Conservation (phyloP, 2,888 invertebrate species). For the Spisula subtruncata region DNA sequence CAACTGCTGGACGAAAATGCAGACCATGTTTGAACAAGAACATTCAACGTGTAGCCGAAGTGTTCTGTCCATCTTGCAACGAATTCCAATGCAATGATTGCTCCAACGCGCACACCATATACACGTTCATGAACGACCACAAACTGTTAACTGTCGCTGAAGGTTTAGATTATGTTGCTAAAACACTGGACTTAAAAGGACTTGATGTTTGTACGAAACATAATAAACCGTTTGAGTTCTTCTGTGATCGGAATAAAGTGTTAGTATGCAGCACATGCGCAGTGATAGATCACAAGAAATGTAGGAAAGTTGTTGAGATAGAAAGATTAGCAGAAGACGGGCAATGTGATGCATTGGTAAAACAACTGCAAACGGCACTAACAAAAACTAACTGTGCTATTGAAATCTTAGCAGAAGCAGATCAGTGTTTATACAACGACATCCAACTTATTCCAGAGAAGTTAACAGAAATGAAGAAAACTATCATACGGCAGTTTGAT, state of each 20-base stretch:
- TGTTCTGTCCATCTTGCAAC: constrained; percentile 31
- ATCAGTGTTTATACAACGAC: background rate
- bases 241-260: background rate
- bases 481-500: background rate
- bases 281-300: background rate
- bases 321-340: background rate
- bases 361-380: background rate
- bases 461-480: background rate
- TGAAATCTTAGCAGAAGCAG: too few species aligned
- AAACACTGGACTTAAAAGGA: background rate
- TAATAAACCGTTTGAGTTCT: background rate
- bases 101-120: background rate
- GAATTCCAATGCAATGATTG: constrained; percentile 34
- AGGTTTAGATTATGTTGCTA: too few species aligned
- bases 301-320: background rate
- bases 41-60: background rate
- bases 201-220: constrained; percentile 18
- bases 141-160: background rate
- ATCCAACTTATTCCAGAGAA: background rate
- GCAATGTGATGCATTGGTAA: background rate
- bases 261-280: background rate
- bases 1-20: background rate
- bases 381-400: background rate
- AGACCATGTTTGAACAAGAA: background rate
- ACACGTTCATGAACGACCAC: constrained; percentile 11